A percentile compares a stretch with the other conserved stretches of the same genome.
Conservation (phyloP, 37 sponge, comb jelly and placozoan genomes). For the Crambe crambe region DNA sequence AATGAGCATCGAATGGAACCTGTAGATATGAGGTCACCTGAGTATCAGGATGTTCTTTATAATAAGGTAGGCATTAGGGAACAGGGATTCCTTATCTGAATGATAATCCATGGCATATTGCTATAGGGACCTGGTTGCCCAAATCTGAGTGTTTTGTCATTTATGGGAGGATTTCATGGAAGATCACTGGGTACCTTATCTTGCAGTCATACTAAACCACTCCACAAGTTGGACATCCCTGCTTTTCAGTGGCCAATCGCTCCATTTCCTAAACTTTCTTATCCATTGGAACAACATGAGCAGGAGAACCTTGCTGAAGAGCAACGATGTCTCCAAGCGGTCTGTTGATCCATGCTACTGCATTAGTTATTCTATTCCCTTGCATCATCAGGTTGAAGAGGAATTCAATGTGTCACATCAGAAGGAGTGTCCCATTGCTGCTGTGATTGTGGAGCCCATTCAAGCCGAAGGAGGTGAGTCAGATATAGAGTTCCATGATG, state of each 20-base stretch:
- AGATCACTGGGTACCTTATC: slow-evolving; percentile 68
- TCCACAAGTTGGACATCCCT: slow-evolving; percentile 83
- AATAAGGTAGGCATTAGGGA: slow-evolving; percentile 22
- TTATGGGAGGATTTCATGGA: slow-evolving; percentile 82
- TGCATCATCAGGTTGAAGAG: neutral
- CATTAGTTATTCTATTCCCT: neutral
- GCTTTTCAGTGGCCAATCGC: slow-evolving; percentile 86
- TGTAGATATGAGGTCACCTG: neutral
- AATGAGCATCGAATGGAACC: neutral
- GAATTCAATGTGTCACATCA: slow-evolving; percentile 6
- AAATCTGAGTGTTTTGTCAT: slow-evolving; percentile 68
- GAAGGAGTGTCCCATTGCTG: slow-evolving; percentile 53
- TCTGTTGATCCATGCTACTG: neutral
- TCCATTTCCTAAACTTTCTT: slow-evolving; percentile 73
- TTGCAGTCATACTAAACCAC: slow-evolving; percentile 56
- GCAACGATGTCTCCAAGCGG: slow-evolving; percentile 60
- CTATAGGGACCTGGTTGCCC: slow-evolving; percentile 71
- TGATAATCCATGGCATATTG: neutral
- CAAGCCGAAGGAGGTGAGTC: slow-evolving; percentile 86
- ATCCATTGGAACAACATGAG: slow-evolving; percentile 64
- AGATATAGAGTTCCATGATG: neutral
- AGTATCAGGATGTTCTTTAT: neutral
- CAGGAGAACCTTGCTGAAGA: slow-evolving; percentile 74
- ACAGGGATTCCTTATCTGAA: neutral
- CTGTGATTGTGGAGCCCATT: slow-evolving; percentile 78